A percentile compares a stretch with the other conserved stretches of the same genome.
Conservation (phyloP, 1,140 invertebrate genomes). For the Papilio helenus region DNA sequence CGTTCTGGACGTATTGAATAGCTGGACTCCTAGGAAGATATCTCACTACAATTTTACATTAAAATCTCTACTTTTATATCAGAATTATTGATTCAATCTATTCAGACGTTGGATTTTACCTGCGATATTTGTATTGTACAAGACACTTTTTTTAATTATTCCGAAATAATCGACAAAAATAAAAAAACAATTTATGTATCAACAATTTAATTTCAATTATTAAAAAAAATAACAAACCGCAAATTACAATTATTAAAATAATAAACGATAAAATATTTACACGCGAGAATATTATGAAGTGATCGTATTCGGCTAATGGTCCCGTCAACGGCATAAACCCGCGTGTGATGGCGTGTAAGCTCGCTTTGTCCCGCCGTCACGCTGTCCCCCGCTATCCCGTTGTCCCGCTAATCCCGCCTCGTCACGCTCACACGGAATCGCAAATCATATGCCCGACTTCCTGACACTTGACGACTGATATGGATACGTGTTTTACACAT, state of each 20-base stretch:
- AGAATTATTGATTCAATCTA: not conserved
- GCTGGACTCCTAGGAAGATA: not conserved
- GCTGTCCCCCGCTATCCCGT: not conserved
- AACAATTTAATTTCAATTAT: too few species aligned
- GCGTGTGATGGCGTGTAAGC: constrained; percentile 24
- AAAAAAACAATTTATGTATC: too few species aligned
- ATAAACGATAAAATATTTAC: not conserved
- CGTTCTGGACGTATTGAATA: not conserved
- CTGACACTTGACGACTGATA: not conserved
- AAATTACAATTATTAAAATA: not conserved
- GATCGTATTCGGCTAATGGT: constrained; percentile 11
- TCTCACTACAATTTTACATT: not conserved
- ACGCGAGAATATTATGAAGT: not conserved
- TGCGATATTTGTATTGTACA: too few species aligned
- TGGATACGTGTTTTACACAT: not conserved
- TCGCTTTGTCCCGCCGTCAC: constrained; percentile 21
- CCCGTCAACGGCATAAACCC: not conserved
- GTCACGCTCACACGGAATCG: constrained; percentile 36
- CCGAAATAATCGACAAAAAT: too few species aligned
- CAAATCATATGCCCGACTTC: constrained; percentile 26
- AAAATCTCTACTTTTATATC: not conserved
- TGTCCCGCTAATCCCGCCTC: constrained; percentile 37
- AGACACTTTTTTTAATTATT: too few species aligned
- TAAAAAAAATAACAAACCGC: not conserved
- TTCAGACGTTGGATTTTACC: not conserved